Conservation (phyloP, 2,797 vertebrate genomes). For the Lepilemur ruficaudatus region DNA sequence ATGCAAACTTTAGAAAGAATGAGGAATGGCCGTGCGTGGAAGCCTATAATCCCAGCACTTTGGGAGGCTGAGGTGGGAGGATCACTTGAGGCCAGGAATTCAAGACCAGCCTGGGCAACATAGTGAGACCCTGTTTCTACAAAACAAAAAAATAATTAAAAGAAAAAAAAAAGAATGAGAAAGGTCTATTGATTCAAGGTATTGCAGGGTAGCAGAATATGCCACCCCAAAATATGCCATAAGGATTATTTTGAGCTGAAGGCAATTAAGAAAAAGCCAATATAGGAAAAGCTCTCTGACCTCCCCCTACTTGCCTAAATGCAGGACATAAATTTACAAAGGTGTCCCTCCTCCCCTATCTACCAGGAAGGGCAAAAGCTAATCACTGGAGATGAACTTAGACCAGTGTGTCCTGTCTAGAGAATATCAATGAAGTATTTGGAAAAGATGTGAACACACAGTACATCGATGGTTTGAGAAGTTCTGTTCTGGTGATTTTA, state of each 20-base stretch:
- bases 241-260: not conserved
- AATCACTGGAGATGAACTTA: not conserved
- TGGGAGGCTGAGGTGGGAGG: not conserved
- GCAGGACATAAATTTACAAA: not conserved
- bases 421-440: too few relatives aligned
- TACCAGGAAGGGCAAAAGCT: not conserved
- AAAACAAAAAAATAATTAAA: not conserved
- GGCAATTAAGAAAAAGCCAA: not conserved
- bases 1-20: not conserved
- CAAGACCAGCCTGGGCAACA: not conserved
- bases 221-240: not conserved
- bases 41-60: not conserved
- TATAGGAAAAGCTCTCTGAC: not conserved
- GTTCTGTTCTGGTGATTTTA: too few relatives aligned
- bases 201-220: not conserved
- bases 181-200: not conserved
- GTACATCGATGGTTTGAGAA: too few relatives aligned
- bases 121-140: not conserved
- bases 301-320: not conserved
- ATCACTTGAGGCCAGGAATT: not conserved
- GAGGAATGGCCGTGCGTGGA: not conserved
- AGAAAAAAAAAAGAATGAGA: not conserved
- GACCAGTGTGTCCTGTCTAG: too few relatives aligned
- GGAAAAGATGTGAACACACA: too few relatives aligned
- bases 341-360: not conserved